These are phyloP conservation scores for Selenia dentaria DNA, from an alignment of 2,888 invertebrate genomes.

Conservation along the genomic window DNA sequence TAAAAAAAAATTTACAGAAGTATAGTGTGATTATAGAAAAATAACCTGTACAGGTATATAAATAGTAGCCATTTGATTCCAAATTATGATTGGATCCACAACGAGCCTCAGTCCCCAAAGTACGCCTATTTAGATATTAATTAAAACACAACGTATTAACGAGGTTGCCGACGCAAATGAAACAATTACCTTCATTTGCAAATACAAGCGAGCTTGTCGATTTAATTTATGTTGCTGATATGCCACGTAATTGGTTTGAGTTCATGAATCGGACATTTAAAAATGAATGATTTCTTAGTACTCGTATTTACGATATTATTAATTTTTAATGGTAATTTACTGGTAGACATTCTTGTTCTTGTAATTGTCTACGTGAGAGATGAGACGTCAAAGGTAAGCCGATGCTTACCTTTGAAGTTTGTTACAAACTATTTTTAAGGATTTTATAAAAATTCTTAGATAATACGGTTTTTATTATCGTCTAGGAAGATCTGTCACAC, in stretches of 20 bases:
- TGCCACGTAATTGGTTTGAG: conserved; percentile 24
- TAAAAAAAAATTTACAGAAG: too few species aligned
- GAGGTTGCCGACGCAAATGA: conserved; percentile 49
- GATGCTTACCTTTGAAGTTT: too few species aligned
- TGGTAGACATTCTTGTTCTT: too few species aligned
- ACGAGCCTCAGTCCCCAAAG: conserved; percentile 42
- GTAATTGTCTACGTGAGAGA: too few species aligned
- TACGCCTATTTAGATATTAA: conserved; percentile 58
- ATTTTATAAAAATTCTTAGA: too few species aligned
- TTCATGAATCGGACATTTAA: neutral
- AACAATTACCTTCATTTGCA: conserved; percentile 53
- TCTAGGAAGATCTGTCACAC: too few species aligned
- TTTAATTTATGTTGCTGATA: conserved; percentile 40
- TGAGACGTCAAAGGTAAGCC: too few species aligned
- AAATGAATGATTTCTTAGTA: neutral
- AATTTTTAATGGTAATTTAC: too few species aligned
- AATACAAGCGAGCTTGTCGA: conserved; percentile 44
- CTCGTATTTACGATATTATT: too few species aligned
- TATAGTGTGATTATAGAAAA: conserved; percentile 28
- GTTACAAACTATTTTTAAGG: too few species aligned
- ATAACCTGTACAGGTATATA: conserved; percentile 30
- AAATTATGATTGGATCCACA: conserved; percentile 54
- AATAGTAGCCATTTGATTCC: conserved; percentile 41
- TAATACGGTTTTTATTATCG: too few species aligned
- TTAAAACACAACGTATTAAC: conserved; percentile 57